Base-by-base conservation (phyloP, 2,888 invertebrate species). In the Apotomis capreana region DNA sequence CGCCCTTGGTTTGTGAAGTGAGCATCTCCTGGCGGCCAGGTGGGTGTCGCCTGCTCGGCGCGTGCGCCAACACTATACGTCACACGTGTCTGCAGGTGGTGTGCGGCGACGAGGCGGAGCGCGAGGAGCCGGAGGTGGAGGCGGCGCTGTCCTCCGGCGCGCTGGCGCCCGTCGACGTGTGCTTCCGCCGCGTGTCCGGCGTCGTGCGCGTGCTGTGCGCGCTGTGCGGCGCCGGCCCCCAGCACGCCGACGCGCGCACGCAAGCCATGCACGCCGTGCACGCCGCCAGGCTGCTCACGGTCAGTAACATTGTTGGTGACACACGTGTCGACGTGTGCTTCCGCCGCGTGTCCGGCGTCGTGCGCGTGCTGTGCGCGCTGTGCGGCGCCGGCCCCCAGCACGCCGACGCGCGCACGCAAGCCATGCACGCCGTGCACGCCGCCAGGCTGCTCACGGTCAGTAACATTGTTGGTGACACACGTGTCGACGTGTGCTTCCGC, bases 181-280 rank as follows among this genome's bases (percentile, higher is more conserved):
- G 84, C 80, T 91, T 83, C 85, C 88, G 92, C 5, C 90, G 90
- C 80, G 91, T 85, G 76, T 78, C 88, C 59, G 79, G 85, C 70
- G 75, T 75, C 10, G 0, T 9, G n/a, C 86, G 86, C 73, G 84
- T 87, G 78, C 81, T 90, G 81, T 79, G 78, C 3, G 85, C 84
- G 54, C 82, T 87, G 60, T 64, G 62, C 52, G 9, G 46, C 49
- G 84, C 85, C 40, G 40, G 40, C 40, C 51, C 58, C 78, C 71
- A 76, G 77, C 77, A 69, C 77, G 73, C 77, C 69, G 78, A 67
- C 78, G 73, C 73, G 79, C 76, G 69, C 77, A 75, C 67, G 78
- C 74, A 68, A 70, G 74, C 74, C 68, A 52, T 55, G 74, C 8
- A 75, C 74, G 37, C 76, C 74, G 73, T 78, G 63, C 75, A 76